Conservation (phyloP, 2,113 vertebrate genomes). For the Junco hyemalis region DNA sequence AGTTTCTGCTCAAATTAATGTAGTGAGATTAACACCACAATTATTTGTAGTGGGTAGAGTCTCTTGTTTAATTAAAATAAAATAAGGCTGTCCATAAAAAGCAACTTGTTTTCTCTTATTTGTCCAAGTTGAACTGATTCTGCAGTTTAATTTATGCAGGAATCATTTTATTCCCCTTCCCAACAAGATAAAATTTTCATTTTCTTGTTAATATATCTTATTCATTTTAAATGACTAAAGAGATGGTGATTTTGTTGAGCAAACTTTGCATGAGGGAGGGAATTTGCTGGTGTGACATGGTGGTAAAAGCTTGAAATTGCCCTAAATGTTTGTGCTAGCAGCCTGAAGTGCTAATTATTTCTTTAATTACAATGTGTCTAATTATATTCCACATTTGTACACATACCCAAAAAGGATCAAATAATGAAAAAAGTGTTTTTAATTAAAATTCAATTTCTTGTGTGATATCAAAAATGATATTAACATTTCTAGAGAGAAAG, state of each 20-base stretch:
- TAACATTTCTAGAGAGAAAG: conserved; percentile 6
- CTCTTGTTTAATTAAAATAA: conserved; percentile 66
- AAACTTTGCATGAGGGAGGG: conserved; percentile 5
- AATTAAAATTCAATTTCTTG: conserved; percentile 42
- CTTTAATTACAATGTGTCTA: conserved; percentile 44
- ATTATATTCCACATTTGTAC: conserved; percentile 52
- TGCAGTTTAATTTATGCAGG: conserved; percentile 16
- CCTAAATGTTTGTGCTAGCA: conserved; percentile 31
- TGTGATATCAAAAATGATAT: conserved; percentile 50
- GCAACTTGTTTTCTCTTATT: conserved; percentile 22
- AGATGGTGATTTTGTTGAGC: conserved; percentile 19
- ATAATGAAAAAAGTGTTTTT: background rate
- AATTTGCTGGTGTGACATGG: conserved; percentile 39
- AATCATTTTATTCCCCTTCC: conserved; percentile 7
- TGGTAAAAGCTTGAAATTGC: conserved; percentile 49
- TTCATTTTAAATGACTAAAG: background rate
- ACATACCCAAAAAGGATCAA: background rate
- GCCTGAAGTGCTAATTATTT: conserved; percentile 53
- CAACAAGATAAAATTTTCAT: background rate
- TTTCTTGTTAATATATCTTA: background rate
- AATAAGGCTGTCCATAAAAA: conserved; percentile 32
- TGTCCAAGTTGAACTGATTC: conserved; percentile 12
- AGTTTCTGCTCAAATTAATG: conserved; percentile 58
- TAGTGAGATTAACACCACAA: conserved; percentile 51
- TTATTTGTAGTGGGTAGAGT: conserved; percentile 56